Evolutionary conservation across 2,888 invertebrate species (phyloP), one percentile per base, ranked within the genome.

Genomic region (Harmothoe impar): DNA sequence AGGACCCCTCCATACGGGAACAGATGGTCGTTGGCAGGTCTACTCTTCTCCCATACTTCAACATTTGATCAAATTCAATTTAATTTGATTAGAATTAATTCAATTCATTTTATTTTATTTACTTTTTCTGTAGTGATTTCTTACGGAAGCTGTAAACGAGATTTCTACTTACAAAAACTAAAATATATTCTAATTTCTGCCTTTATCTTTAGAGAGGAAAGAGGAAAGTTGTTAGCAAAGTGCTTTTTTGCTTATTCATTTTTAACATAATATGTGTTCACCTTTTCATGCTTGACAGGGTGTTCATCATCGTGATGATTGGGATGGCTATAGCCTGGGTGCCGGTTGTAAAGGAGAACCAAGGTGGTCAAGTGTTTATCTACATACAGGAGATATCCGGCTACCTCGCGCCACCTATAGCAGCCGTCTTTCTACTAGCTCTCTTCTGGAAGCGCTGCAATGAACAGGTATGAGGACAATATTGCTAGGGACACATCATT

Each of bases 11-110:
- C 3, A 94, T 94, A 20, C 94, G 93, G 43, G 96, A 96, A 93
- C 94, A 96, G 29, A 95, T 96, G 91, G 94, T 96, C 72, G 96
- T 96, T 89, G 96, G 96, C 91, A 95, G 96, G 96, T 96, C 15
- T 29, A 29, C 25, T 25, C 62, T 43, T n/a, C n/a, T 62, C 23
- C 20, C 12, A 15, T 54, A 54, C 54, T 54, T 54, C 10, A 15
- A 54, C 12, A 54, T 77, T 10, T n/a, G 77, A 77, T 77, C 15
- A 77, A 77, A 77, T 23, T 77, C 15, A 54, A 15, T 54, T 15
- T 20, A 54, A 54, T 54, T 54, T 10, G 20, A 54, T 54, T 54
- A 10, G 54, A 15, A n/a, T n/a, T n/a, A n/a, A n/a, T n/a, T n/a
- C n/a, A n/a, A n/a, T n/a, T n/a, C 54, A 52, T 68, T 68, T 68